Percentiles rank a stretch among this genome's conserved stretches.
Evolutionary conservation across 2,888 invertebrate genomes (phyloP).

Genomic region (Netelia virgata): DNA sequence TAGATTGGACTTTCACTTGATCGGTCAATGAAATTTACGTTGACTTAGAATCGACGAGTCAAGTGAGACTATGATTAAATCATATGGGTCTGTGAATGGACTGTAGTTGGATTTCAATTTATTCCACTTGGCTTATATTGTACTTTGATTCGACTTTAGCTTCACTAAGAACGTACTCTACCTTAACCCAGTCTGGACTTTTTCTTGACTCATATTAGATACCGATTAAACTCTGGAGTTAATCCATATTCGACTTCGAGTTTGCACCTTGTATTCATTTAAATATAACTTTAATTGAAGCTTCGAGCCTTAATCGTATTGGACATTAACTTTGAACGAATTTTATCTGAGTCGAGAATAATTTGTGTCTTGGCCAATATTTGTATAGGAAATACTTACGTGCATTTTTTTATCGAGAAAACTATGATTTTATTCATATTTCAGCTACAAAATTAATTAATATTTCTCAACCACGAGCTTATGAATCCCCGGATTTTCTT

Average conservation of each 20-base stretch:
- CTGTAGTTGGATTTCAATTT: too few species aligned
- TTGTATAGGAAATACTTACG: neutral
- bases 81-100: too few species aligned
- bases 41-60: neutral
- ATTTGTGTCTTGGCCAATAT: neutral
- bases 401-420: too few species aligned
- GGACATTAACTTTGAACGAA: neutral
- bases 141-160: neutral
- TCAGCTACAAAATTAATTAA: neutral
- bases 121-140: too few species aligned
- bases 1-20: neutral
- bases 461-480: slow-evolving; percentile 10
- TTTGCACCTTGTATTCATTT: neutral
- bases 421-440: neutral
- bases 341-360: too few species aligned
- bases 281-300: neutral
- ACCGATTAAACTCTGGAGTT: neutral
- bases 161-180: neutral
- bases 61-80: neutral
- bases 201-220: neutral
- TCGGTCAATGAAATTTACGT: neutral
- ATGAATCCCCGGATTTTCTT: slow-evolving; percentile 68
- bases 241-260: too few species aligned
- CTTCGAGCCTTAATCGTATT: neutral
- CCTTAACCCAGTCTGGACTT: neutral